Conservation (phyloP, 2,888 invertebrate species). For the Elegia similella region DNA sequence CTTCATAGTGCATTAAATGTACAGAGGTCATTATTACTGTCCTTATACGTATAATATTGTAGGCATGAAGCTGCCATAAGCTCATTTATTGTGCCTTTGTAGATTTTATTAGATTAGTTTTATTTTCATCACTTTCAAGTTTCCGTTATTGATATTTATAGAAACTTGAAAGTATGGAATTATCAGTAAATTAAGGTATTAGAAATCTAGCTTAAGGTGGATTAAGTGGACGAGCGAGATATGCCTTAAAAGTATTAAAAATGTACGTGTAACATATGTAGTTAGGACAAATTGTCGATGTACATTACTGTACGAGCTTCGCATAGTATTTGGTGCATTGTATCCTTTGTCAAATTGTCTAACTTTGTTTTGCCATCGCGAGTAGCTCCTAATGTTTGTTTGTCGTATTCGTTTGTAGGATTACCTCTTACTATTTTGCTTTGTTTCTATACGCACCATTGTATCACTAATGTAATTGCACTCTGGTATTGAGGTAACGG, state of each 20-base stretch:
- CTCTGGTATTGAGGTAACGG: constrained; percentile 32
- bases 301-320: constrained; percentile 75
- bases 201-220: constrained; percentile 66
- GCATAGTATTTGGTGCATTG: constrained; percentile 78
- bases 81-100: constrained; percentile 68
- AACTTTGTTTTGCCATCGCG: constrained; percentile 45
- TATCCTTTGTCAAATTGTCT: constrained; percentile 61
- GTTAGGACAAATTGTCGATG: constrained; percentile 67
- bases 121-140: constrained; percentile 35
- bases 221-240: constrained; percentile 57
- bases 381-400: constrained; percentile 41
- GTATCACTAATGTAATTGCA: constrained; percentile 33
- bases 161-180: constrained; percentile 28
- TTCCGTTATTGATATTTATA: constrained; percentile 25
- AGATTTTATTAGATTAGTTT: constrained; percentile 42
- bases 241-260: constrained; percentile 79
- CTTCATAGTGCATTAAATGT: constrained; percentile 42
- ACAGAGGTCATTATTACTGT: constrained; percentile 44
- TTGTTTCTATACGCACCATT: constrained; percentile 28
- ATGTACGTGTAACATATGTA: constrained; percentile 69
- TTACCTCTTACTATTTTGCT: constrained; percentile 23
- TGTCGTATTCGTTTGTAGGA: constrained; percentile 35
- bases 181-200: constrained; percentile 49
- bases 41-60: constrained; percentile 49
- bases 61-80: constrained; percentile 68